Conservation (phyloP, 1,140 invertebrate genomes). For the Hypsibius dujardini region DNA sequence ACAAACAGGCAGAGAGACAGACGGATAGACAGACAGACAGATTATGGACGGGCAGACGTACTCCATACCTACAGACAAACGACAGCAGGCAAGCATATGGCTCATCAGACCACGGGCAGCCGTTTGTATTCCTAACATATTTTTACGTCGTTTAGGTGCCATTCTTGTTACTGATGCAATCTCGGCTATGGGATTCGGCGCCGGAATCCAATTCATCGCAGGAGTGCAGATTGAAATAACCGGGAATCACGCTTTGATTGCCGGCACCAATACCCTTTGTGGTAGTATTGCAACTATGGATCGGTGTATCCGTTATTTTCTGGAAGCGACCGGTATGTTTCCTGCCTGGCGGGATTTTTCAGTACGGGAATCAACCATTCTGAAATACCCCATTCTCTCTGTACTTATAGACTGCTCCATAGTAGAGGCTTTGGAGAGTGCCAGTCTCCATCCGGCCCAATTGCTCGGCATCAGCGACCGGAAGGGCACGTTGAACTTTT, state of each 20-base stretch:
- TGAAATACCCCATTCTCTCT: too few species aligned
- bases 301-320: conserved; percentile 60
- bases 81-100: too few species aligned
- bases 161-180: conserved; percentile 91
- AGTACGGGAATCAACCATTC: too few species aligned
- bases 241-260: conserved; percentile 53
- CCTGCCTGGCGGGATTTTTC: too few species aligned
- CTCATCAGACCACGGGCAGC: too few species aligned
- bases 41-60: too few species aligned
- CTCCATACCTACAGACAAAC: too few species aligned
- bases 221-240: conserved; percentile 60
- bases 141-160: conserved; percentile 44
- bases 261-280: conserved; percentile 70
- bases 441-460: conserved; percentile 72
- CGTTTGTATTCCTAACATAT: conserved; percentile 4
- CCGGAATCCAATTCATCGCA: conserved; percentile 65
- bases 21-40: too few species aligned
- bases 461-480: conserved; percentile 49
- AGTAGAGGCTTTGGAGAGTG: conserved; percentile 74
- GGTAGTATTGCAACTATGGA: conserved; percentile 74
- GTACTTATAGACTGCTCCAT: conserved; percentile 45
- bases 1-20: too few species aligned
- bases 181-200: conserved; percentile 66
- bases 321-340: conserved; percentile 55
- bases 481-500: conserved; percentile 74